Evolutionary conservation across 1,140 invertebrate genomes (phyloP).

Genomic region (Aradophagus sp.): DNA sequence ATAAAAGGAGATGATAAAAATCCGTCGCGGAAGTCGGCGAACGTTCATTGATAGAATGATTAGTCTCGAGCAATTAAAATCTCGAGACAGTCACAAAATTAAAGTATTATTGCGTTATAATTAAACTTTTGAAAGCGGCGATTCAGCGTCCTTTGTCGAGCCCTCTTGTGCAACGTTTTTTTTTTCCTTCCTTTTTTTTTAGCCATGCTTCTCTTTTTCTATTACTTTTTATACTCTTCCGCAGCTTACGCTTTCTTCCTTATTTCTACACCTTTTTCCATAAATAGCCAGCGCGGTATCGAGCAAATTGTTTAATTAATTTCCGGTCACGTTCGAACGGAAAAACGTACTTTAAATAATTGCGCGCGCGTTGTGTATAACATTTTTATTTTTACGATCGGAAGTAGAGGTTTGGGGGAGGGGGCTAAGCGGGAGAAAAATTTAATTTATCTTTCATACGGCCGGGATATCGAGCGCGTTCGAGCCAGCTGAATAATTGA

Average conservation of each 20-base stretch:
- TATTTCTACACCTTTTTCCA: constrained; percentile 22
- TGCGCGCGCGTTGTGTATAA: too few species aligned
- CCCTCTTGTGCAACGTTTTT: too few species aligned
- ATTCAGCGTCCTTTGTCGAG: constrained; percentile 13
- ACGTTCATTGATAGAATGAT: constrained; percentile 30
- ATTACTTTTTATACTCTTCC: not conserved
- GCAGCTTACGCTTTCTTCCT: not conserved
- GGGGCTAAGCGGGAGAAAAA: too few species aligned
- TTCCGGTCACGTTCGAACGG: constrained; percentile 27
- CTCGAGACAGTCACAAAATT: constrained; percentile 39
- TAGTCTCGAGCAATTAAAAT: constrained; percentile 44
- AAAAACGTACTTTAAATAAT: constrained; percentile 40
- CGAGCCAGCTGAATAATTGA: constrained; percentile 12
- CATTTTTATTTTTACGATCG: too few species aligned
- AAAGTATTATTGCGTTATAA: constrained; percentile 43
- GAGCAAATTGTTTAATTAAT: constrained; percentile 42
- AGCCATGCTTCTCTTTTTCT: too few species aligned
- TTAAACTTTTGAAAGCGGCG: constrained; percentile 33
- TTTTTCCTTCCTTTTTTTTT: too few species aligned
- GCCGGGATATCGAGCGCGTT: constrained; percentile 2
- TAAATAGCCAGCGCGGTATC: constrained; percentile 29
- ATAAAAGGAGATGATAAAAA: too few species aligned
- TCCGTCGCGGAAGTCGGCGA: not conserved
- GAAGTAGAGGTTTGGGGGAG: too few species aligned
- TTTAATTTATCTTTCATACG: constrained; percentile 14